phyloP scores from a whole-genome alignment of 2,797 vertebrate species.

The Helostoma temminkii region DNA sequence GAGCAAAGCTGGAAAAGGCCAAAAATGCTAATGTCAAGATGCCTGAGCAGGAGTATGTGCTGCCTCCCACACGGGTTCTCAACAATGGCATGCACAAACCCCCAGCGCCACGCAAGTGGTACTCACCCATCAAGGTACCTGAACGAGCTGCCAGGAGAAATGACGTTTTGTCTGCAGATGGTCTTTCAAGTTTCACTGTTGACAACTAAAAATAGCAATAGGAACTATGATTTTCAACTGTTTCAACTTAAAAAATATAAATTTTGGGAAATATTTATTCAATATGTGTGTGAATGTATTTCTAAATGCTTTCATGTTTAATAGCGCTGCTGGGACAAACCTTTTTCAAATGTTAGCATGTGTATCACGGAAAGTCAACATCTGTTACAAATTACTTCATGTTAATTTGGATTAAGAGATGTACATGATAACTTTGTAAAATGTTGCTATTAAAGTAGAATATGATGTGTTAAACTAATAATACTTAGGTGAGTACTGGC shows the following conservation, averaged over 20 bases:
- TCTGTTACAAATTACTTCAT: slow-evolving; percentile 47
- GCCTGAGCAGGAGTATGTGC: slow-evolving; percentile 93
- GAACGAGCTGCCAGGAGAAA: background rate
- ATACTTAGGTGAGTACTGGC: slow-evolving; percentile 52
- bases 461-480: slow-evolving; percentile 50
- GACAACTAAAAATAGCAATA: slow-evolving; percentile 10
- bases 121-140: slow-evolving; percentile 95
- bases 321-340: slow-evolving; percentile 25
- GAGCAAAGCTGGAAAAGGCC: slow-evolving; percentile 96
- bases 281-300: slow-evolving; percentile 18
- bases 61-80: slow-evolving; percentile 85
- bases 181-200: slow-evolving; percentile 11
- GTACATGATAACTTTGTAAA: slow-evolving; percentile 22
- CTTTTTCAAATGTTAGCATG: slow-evolving; percentile 34
- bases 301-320: slow-evolving; percentile 16
- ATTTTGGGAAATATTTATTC: slow-evolving; percentile 15
- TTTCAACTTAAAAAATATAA: slow-evolving; percentile 2
- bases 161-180: slow-evolving; percentile 4
- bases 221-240: slow-evolving; percentile 2
- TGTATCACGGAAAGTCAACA: slow-evolving; percentile 30
- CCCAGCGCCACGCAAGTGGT: slow-evolving; percentile 91
- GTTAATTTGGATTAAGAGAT: slow-evolving; percentile 18
- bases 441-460: slow-evolving; percentile 10
- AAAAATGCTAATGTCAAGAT: slow-evolving; percentile 98
- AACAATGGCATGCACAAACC: slow-evolving; percentile 89